phyloP scores from a whole-genome alignment of 2,113 vertebrate genomes.

The Albula goreensis region DNA sequence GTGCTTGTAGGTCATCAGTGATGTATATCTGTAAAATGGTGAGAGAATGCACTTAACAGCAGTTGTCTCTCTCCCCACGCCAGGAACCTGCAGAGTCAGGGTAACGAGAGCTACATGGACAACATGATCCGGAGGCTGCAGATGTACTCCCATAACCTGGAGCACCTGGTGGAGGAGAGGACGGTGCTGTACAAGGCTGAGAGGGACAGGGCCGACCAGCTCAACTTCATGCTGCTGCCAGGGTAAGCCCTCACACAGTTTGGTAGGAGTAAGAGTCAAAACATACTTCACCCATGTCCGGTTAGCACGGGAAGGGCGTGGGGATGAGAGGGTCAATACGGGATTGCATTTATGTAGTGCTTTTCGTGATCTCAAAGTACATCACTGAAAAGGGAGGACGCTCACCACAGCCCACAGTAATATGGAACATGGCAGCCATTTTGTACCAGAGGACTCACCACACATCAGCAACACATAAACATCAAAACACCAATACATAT shows the following conservation, averaged over 20 bases:
- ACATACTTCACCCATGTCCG: no score
- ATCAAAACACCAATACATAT: background rate
- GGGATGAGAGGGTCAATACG: background rate
- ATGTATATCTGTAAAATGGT: no score
- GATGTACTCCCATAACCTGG: constrained; percentile 91
- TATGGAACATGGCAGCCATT: constrained; percentile 42
- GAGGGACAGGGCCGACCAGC: constrained; percentile 86
- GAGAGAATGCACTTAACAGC: no score
- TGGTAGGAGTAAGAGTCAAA: no score
- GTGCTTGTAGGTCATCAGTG: no score
- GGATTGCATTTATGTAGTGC: no score
- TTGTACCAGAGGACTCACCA: constrained; percentile 80
- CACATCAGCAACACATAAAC: constrained; percentile 52
- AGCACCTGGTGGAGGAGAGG: constrained; percentile 91
- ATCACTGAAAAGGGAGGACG: no score
- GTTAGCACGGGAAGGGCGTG: no score
- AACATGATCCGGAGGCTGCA: constrained; percentile 92
- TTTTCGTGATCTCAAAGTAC: no score
- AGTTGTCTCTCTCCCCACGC: background rate
- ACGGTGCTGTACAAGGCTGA: constrained; percentile 93
- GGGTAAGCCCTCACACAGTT: constrained; percentile 64
- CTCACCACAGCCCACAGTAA: no score
- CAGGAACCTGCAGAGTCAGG: constrained; percentile 88
- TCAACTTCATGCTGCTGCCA: constrained; percentile 96
- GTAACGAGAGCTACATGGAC: constrained; percentile 92